Conservation (phyloP, 2,888 invertebrate species). For the Ceramica pisi region DNA sequence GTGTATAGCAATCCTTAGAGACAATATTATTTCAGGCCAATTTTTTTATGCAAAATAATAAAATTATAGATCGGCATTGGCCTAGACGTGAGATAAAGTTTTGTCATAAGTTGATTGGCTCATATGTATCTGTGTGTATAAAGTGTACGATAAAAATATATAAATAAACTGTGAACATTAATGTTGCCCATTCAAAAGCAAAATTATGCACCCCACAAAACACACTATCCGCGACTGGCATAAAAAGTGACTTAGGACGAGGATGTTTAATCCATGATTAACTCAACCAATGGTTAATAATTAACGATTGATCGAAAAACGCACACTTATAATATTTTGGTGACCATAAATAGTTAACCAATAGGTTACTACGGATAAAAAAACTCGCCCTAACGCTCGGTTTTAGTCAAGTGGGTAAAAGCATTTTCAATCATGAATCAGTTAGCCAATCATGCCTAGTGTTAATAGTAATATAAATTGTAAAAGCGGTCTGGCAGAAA, state of each 20-base stretch:
- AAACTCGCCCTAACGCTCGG: background rate
- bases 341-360: too few species aligned
- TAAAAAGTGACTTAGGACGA: background rate
- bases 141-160: too few species aligned
- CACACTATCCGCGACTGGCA: background rate
- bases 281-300: too few species aligned
- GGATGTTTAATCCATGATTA: too few species aligned
- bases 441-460: background rate
- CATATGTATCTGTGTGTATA: too few species aligned
- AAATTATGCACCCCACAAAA: background rate
- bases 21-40: background rate
- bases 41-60: background rate
- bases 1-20: too few species aligned
- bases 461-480: background rate
- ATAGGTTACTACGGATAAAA: too few species aligned
- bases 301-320: too few species aligned
- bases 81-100: background rate
- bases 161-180: background rate
- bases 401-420: background rate
- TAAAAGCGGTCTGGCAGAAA: background rate
- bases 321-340: too few species aligned
- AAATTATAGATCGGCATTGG: background rate
- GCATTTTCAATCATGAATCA: background rate
- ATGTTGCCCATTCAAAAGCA: too few species aligned
- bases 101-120: too few species aligned